These are phyloP conservation scores for Trachythela sp. DNA, from an alignment of 64 coral and sea anemone species.

Conservation along the genomic window DNA sequence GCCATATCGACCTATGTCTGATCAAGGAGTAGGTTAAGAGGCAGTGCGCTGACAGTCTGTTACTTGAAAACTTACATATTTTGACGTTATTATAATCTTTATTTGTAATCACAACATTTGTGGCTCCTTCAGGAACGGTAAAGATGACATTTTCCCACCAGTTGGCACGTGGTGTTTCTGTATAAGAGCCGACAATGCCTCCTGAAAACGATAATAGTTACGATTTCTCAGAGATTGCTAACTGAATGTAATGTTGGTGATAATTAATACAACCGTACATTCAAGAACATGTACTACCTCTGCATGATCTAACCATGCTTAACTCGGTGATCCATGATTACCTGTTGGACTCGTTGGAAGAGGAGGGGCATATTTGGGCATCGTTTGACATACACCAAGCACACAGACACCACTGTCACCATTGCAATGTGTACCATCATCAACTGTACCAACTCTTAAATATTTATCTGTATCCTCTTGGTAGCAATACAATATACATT, in stretches of 20 bases:
- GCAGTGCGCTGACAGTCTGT: too few species aligned
- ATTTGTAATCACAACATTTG: neutral
- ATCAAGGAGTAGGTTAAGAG: too few species aligned
- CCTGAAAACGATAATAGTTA: neutral
- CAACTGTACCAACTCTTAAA: neutral
- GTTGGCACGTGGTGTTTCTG: neutral
- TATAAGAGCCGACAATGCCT: neutral
- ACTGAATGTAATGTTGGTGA: too few species aligned
- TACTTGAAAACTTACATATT: neutral
- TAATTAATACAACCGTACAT: too few species aligned
- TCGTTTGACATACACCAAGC: neutral
- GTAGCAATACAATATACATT: neutral
- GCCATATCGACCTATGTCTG: too few species aligned
- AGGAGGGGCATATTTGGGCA: neutral
- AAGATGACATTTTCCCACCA: neutral
- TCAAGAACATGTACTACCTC: too few species aligned
- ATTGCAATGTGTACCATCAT: constrained; percentile 11
- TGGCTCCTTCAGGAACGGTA: neutral
- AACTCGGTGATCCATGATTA: too few species aligned
- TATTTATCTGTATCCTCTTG: neutral
- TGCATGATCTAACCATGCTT: too few species aligned
- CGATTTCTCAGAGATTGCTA: too few species aligned
- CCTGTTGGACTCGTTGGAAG: neutral
- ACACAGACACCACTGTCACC: neutral
- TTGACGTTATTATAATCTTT: neutral